Evolutionary conservation across 1,140 invertebrate genomes (phyloP).

Genomic region (Augochlora pura): DNA sequence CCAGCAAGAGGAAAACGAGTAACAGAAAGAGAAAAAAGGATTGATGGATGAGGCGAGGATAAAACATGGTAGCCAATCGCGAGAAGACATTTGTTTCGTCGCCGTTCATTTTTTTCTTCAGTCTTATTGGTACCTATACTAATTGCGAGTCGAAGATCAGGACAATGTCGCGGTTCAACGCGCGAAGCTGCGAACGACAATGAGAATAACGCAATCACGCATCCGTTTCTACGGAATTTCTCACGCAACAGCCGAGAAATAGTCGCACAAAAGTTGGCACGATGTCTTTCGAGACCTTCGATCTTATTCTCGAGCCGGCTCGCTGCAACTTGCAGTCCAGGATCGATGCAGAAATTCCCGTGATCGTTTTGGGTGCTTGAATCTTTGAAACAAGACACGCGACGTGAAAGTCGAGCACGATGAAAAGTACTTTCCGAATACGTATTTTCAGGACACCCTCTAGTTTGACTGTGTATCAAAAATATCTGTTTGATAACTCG

Average conservation of each 20-base stretch:
- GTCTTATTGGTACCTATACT: constrained; percentile 68
- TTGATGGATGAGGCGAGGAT: background rate
- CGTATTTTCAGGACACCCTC: background rate
- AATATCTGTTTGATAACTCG: too few species aligned
- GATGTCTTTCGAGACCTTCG: background rate
- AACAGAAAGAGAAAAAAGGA: background rate
- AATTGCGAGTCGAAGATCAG: constrained; percentile 15
- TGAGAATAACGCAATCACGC: background rate
- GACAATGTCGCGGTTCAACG: background rate
- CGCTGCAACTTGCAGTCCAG: background rate
- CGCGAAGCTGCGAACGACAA: background rate
- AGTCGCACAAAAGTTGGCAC: background rate
- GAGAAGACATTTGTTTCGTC: constrained; percentile 32
- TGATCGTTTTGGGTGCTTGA: background rate
- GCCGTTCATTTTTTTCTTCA: constrained; percentile 62
- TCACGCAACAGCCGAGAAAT: background rate
- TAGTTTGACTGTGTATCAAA: too few species aligned
- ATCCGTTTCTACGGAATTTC: background rate
- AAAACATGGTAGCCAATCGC: constrained; percentile 15
- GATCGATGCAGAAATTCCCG: background rate
- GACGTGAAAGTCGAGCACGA: background rate
- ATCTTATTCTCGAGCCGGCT: too few species aligned
- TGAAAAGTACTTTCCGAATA: constrained; percentile 17
- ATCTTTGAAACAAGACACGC: constrained; percentile 2
- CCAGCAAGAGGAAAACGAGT: background rate